A percentile compares a stretch with the other conserved stretches of the same genome.
Conservation (phyloP, 1,140 invertebrate genomes). For the Oscheius sp. region DNA sequence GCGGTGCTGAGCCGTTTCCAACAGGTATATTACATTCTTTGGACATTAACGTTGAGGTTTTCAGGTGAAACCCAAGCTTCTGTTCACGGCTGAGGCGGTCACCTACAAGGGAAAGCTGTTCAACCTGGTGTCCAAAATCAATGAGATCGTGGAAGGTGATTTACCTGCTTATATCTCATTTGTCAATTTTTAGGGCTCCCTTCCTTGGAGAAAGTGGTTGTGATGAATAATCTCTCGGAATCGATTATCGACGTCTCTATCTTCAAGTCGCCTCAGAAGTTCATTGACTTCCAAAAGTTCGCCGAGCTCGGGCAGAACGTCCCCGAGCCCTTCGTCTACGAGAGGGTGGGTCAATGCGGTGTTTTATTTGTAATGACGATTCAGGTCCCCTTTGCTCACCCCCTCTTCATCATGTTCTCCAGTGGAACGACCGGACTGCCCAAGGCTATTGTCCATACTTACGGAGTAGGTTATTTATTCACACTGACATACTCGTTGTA, state of each 20-base stretch:
- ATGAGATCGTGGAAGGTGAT: constrained; percentile 63
- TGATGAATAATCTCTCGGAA: constrained; percentile 57
- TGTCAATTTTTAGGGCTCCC: constrained; percentile 60
- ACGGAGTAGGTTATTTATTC: constrained; percentile 64
- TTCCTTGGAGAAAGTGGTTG: constrained; percentile 64
- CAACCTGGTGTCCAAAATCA: constrained; percentile 65
- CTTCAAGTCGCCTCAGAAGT: constrained; percentile 7
- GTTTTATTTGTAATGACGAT: constrained; percentile 62
- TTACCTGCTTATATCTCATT: background rate
- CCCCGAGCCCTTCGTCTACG: constrained; percentile 60
- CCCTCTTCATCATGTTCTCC: constrained; percentile 69
- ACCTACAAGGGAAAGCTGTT: constrained; percentile 68
- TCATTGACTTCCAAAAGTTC: constrained; percentile 1
- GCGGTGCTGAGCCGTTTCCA: constrained; percentile 57
- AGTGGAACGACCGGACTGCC: constrained; percentile 70
- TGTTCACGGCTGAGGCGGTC: constrained; percentile 66
- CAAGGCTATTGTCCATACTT: constrained; percentile 70
- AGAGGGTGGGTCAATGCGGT: constrained; percentile 31
- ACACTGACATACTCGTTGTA: constrained; percentile 30
- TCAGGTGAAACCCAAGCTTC: constrained; percentile 66
- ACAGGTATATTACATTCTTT: constrained; percentile 62
- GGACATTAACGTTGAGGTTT: constrained; percentile 62
- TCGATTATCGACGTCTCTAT: constrained; percentile 3
- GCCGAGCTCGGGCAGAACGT: background rate
- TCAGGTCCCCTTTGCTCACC: constrained; percentile 69